Percentiles rank a stretch among this genome's conserved stretches.
phyloP scores from a whole-genome alignment of 2,888 invertebrate species.

The Aelia acuminata region DNA sequence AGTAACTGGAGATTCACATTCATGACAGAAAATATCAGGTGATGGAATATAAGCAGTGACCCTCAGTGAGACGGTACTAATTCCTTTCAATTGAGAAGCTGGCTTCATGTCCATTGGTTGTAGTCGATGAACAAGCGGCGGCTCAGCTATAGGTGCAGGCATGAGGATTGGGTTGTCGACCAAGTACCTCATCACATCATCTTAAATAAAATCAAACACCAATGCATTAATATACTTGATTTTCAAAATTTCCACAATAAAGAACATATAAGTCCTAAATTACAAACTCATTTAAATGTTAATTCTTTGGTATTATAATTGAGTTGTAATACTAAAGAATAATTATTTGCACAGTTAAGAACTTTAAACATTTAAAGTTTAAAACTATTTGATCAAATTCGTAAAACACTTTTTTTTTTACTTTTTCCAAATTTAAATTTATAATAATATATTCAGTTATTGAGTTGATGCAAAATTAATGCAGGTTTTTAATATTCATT shows the following conservation, averaged over 20 bases:
- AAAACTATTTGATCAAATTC: not conserved
- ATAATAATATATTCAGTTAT: too few relatives aligned
- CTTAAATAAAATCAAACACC: slow-evolving; percentile 32
- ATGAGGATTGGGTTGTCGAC: slow-evolving; percentile 61
- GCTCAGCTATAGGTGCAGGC: slow-evolving; percentile 63
- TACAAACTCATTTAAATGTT: not conserved
- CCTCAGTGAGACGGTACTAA: slow-evolving; percentile 52
- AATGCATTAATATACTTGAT: not conserved
- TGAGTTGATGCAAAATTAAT: too few relatives aligned
- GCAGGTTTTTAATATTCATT: too few relatives aligned
- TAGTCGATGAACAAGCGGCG: slow-evolving; percentile 49
- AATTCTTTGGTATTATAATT: too few relatives aligned
- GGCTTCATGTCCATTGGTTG: slow-evolving; percentile 50
- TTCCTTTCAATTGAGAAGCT: slow-evolving; percentile 55
- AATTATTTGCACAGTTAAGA: not conserved
- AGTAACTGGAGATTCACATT: slow-evolving; percentile 81
- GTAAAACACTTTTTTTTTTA: too few relatives aligned
- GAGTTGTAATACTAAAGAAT: not conserved
- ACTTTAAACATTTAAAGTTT: too few relatives aligned
- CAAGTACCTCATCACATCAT: slow-evolving; percentile 55
- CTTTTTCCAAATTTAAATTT: too few relatives aligned
- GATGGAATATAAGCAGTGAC: slow-evolving; percentile 8
- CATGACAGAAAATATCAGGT: slow-evolving; percentile 73
- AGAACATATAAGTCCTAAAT: not conserved
- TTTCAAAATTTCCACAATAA: not conserved